Evolutionary conservation across 92 coral and sea anemone species (phyloP).

Genomic region (Desmophyllum pertusum): DNA sequence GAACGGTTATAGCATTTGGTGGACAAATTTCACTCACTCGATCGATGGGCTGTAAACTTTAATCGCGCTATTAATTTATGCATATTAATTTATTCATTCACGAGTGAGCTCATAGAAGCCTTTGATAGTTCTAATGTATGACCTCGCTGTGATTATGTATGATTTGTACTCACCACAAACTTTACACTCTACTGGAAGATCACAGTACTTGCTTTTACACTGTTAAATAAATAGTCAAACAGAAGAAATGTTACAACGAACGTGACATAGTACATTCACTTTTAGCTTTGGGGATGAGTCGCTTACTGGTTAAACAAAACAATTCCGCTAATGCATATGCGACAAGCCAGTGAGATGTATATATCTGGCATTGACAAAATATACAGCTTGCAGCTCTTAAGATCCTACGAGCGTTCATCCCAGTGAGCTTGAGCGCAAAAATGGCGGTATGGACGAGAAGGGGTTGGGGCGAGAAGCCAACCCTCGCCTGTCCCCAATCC

Average conservation of each 20-base stretch:
- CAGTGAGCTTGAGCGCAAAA: too few relatives aligned
- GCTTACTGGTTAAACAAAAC: not conserved
- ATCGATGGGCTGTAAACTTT: too few relatives aligned
- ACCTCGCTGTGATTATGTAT: not conserved
- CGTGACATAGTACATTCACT: not conserved
- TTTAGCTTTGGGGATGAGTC: not conserved
- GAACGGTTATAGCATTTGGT: too few relatives aligned
- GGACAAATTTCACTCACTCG: too few relatives aligned
- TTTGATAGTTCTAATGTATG: not conserved
- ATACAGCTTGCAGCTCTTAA: too few relatives aligned
- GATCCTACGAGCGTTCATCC: too few relatives aligned
- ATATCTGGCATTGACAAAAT: too few relatives aligned
- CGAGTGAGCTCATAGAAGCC: not conserved
- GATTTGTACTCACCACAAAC: constrained; percentile 80
- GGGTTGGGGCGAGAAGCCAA: too few relatives aligned
- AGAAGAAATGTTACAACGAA: not conserved
- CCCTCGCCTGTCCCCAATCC: too few relatives aligned
- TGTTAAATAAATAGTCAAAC: constrained; percentile 27
- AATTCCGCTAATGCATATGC: not conserved
- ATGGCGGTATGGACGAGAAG: too few relatives aligned
- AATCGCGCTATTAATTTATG: too few relatives aligned
- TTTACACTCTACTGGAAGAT: constrained; percentile 95
- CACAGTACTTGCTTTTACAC: constrained; percentile 99
- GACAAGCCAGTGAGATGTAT: not conserved
- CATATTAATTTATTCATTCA: too few relatives aligned